Base-by-base conservation (phyloP, 92 coral and sea anemone genomes). In the Meandrina meandrites region DNA sequence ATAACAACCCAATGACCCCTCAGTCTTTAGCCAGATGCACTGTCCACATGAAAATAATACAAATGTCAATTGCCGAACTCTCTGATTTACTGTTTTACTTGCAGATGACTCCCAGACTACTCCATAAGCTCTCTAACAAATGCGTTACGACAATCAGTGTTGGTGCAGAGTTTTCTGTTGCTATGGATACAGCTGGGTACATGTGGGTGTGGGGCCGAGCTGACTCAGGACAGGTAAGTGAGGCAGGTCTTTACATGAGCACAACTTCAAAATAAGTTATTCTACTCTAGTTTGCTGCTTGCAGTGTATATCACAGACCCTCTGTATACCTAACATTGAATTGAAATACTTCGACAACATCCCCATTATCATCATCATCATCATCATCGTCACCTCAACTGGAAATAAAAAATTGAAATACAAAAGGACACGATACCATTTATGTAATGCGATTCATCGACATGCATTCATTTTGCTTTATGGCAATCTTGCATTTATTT, bases 141-240 rank as follows among this genome's bases (percentile, higher is more conserved):
- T 79, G 84, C 5, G 74, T 97, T 21, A 62, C 87, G 1, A 86
- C 94, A 45, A 94, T 96, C 27, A 93, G 97, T 72, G 96, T 90
- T 24, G 99, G 99, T 17, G 99, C 99, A 0, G 99, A 96, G 83
- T 96, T 92, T 72, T 95, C 98, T 83, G 99, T 95, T 91, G 98
- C 93, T 58, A 93, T 97, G 94, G 96, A 94, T 90, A 48, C 98
- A 9, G 79, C 82, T 53, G 98, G 99, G 1, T 91, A 91, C 31
- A 95, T 94, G 64, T 90, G 87, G 51, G 99, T 97, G 70, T 97
- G 99, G 99, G 99, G 99, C 4, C 90, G 99, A 85, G 97, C 97
- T 19, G 99, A 97, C 66, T 92, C 98, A 37, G 99, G 99, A 13
- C 99, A 97, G 95, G 99, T 93, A 40, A 79, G 89, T 24, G 5